phyloP scores from a whole-genome alignment of 1,140 invertebrate species.

The Drosophila sturtevanti region DNA sequence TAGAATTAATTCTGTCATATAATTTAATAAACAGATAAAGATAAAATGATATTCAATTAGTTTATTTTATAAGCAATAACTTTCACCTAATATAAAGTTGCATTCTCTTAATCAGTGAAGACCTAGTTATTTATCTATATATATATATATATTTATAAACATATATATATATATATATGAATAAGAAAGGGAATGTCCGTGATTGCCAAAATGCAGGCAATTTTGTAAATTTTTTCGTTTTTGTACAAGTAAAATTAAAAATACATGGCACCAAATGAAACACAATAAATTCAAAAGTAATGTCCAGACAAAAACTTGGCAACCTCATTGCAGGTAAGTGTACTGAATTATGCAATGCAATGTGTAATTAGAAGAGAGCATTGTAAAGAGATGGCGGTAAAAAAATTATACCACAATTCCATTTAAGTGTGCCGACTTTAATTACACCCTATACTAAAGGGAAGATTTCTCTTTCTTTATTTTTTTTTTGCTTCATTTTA shows the following conservation, averaged over 20 bases:
- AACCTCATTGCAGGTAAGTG: slow-evolving; percentile 6
- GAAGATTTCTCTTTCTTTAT: neutral
- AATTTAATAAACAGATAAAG: too few species aligned
- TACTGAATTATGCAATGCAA: slow-evolving; percentile 16
- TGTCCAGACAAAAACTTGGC: slow-evolving; percentile 3
- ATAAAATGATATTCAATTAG: neutral
- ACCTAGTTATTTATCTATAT: neutral
- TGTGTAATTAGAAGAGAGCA: slow-evolving; percentile 13
- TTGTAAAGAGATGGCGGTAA: neutral
- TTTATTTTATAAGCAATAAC: neutral
- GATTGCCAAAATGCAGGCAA: neutral
- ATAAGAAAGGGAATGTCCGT: neutral
- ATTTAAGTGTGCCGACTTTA: neutral
- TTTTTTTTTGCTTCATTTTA: too few species aligned
- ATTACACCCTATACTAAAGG: neutral
- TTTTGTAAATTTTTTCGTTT: slow-evolving; percentile 4
- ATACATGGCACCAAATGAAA: slow-evolving; percentile 19
- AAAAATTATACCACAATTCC: slow-evolving; percentile 4
- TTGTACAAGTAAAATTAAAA: slow-evolving; percentile 16
- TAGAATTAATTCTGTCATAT: too few species aligned
- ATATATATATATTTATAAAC: too few species aligned
- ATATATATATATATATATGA: neutral
- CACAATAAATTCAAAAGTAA: slow-evolving; percentile 12
- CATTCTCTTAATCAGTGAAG: neutral
- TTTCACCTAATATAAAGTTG: neutral